Conservation (phyloP, 2,888 invertebrate genomes). For the Salpingus planirostris region DNA sequence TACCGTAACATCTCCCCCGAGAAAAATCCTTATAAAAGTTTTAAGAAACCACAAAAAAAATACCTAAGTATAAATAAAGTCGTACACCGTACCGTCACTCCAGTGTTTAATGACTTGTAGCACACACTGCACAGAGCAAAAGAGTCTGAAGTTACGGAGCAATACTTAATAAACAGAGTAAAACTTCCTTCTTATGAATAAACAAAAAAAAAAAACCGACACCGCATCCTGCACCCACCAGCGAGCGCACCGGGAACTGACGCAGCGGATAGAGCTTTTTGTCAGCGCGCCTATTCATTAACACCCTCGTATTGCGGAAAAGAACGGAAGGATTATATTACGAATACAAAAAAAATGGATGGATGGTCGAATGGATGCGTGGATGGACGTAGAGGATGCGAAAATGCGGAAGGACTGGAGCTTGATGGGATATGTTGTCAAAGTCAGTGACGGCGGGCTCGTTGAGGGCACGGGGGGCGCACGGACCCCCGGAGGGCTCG, state of each 20-base stretch:
- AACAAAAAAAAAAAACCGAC: constrained; percentile 14
- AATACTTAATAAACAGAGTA: constrained; percentile 24
- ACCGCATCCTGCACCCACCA: constrained; percentile 25
- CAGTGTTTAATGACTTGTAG: constrained; percentile 34
- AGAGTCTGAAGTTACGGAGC: constrained; percentile 37
- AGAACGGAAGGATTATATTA: not conserved
- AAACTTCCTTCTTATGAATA: constrained; percentile 34
- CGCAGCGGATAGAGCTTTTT: constrained; percentile 12
- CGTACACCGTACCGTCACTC: constrained; percentile 32
- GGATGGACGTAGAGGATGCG: too few relatives aligned
- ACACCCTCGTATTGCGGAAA: not conserved
- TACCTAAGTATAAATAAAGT: too few relatives aligned
- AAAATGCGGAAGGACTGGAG: not conserved
- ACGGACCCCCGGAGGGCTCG: constrained; percentile 26
- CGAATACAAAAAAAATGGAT: not conserved
- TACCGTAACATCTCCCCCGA: constrained; percentile 20
- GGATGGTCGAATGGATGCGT: too few relatives aligned
- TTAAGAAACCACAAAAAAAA: too few relatives aligned
- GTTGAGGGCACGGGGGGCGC: constrained; percentile 30
- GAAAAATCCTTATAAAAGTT: too few relatives aligned
- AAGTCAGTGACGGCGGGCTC: constrained; percentile 40
- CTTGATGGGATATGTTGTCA: too few relatives aligned
- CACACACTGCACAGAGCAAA: constrained; percentile 39
- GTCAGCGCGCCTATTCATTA: too few relatives aligned
- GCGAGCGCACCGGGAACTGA: constrained; percentile 28